These are phyloP conservation scores for Falco rusticolus DNA, from an alignment of 2,797 vertebrate species.

Conservation along the genomic window DNA sequence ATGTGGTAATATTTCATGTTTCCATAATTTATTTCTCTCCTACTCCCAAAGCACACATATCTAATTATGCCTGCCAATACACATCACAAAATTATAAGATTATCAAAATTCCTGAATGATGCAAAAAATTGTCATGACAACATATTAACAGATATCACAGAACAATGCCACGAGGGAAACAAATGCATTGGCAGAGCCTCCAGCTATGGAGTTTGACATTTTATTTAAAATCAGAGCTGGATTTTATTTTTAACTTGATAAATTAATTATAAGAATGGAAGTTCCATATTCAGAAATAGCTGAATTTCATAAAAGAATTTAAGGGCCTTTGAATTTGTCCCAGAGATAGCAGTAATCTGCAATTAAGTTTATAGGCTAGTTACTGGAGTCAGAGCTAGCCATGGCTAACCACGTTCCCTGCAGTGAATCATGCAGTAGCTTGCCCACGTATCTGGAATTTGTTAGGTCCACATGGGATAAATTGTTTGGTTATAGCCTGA, in stretches of 20 bases:
- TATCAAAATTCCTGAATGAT: background rate
- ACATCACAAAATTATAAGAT: background rate
- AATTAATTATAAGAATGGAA: background rate
- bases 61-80: background rate
- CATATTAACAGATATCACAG: background rate
- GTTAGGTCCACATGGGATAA: background rate
- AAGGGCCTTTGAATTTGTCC: background rate
- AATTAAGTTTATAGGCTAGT: background rate
- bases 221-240: background rate
- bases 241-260: background rate
- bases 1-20: background rate
- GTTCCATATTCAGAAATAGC: background rate
- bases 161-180: background rate
- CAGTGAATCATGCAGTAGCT: background rate
- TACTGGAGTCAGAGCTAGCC: background rate
- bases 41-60: background rate
- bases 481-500: background rate
- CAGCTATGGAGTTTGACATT: background rate
- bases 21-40: background rate
- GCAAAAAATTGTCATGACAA: background rate
- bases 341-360: background rate
- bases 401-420: background rate
- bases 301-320: background rate
- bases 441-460: background rate
- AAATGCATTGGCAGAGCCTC: background rate